These are phyloP conservation scores for Misgurnus mizolepis DNA, from an alignment of 2,113 vertebrate species.

Conservation along the genomic window DNA sequence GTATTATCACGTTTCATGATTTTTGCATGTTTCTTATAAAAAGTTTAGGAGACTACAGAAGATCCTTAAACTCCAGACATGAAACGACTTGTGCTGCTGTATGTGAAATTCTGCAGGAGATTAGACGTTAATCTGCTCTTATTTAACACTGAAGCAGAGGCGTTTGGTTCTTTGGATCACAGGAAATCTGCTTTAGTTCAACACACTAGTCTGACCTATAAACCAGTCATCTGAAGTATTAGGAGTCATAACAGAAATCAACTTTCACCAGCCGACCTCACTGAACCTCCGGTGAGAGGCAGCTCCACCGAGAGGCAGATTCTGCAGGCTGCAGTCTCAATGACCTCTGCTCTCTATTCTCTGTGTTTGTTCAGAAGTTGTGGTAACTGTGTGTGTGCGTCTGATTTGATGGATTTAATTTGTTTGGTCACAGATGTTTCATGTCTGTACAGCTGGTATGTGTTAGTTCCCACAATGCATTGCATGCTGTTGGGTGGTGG, in stretches of 20 bases:
- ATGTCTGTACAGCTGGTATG: constrained; percentile 20
- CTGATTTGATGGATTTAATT: background rate
- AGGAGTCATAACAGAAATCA: too few species aligned
- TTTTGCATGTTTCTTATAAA: too few species aligned
- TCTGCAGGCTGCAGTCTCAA: background rate
- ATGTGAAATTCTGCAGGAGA: constrained; percentile 9
- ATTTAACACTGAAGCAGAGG: background rate
- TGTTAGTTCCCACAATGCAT: constrained; percentile 31
- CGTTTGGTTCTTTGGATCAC: background rate
- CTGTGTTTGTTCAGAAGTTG: background rate
- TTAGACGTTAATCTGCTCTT: constrained; percentile 8
- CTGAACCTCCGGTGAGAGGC: background rate
- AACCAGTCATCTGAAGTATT: too few species aligned
- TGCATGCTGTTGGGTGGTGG: background rate
- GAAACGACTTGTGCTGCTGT: background rate
- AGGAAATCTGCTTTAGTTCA: background rate
- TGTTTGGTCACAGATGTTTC: background rate
- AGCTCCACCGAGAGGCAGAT: background rate
- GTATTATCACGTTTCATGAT: too few species aligned
- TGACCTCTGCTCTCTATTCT: constrained; percentile 17
- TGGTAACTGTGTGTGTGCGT: background rate
- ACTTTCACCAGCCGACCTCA: too few species aligned
- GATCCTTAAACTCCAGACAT: background rate
- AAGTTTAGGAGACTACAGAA: background rate
- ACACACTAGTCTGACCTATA: too few species aligned